Conservation (phyloP, 2,113 vertebrate species). For the Pseudopipra pipra region DNA sequence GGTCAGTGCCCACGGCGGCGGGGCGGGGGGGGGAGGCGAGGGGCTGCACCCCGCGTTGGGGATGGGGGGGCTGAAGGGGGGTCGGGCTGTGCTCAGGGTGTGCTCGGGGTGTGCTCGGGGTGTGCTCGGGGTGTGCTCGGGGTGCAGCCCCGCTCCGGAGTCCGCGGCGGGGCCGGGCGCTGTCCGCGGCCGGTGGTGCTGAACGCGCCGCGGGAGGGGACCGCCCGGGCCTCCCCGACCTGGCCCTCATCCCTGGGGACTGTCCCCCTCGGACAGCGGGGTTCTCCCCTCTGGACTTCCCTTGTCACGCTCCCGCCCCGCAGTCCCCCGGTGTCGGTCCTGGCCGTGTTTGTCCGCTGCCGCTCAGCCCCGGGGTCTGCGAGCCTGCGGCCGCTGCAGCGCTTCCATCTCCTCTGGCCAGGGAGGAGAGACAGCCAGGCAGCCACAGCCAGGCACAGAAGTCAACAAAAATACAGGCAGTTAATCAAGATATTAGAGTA, state of each 20-base stretch:
- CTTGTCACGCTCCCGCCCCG: not conserved
- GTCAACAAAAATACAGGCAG: not conserved
- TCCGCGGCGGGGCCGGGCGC: not conserved
- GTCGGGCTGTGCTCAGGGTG: not conserved
- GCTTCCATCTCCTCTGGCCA: not conserved
- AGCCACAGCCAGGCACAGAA: not conserved
- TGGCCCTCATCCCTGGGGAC: not conserved
- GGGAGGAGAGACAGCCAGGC: not conserved
- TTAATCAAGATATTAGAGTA: not conserved
- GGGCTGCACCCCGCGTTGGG: not conserved
- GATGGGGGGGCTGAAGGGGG: not conserved
- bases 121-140: not conserved
- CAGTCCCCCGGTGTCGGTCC: not conserved
- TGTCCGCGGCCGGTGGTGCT: conserved; percentile 43
- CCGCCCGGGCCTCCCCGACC: not conserved
- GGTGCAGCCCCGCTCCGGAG: not conserved
- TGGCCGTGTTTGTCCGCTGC: not conserved
- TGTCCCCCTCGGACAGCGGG: not conserved
- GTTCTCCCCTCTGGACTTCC: not conserved
- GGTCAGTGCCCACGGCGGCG: conserved; percentile 76
- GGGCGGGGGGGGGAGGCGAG: not conserved
- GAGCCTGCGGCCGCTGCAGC: not conserved
- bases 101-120: too few species aligned
- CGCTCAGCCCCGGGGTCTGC: not conserved
- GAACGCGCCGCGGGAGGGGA: not conserved